Evolutionary conservation across 2,113 vertebrate species (phyloP).

Genomic region (Scalopus aquaticus): DNA sequence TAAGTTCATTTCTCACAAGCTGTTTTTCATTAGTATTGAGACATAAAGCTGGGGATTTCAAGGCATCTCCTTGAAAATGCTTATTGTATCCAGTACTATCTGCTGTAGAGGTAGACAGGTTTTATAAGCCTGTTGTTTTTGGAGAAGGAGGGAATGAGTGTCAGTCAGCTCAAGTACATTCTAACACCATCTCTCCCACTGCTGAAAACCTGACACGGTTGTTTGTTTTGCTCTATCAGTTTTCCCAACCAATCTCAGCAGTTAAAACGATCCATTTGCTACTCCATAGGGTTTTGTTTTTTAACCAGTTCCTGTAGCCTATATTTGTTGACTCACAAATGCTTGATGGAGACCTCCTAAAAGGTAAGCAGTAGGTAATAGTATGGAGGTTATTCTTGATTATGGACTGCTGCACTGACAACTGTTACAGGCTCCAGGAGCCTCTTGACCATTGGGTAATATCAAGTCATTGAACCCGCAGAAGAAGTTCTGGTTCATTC

Average conservation of each 20-base stretch:
- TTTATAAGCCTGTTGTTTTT: not conserved
- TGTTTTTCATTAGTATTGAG: not conserved
- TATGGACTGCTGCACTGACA: not conserved
- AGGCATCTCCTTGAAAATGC: not conserved
- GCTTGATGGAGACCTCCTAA: not conserved
- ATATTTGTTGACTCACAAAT: not conserved
- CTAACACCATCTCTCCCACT: not conserved
- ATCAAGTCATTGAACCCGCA: not conserved
- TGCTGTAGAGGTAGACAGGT: not conserved
- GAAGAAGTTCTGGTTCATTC: not conserved
- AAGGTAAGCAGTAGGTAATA: not conserved
- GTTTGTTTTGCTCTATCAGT: not conserved
- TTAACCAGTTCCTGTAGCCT: not conserved
- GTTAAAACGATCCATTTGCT: conserved; percentile 16
- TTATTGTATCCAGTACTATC: not conserved
- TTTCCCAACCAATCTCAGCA: not conserved
- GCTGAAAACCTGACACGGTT: not conserved
- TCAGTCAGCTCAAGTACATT: not conserved
- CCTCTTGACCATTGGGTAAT: not conserved
- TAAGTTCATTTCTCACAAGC: not conserved
- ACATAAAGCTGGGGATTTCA: not conserved
- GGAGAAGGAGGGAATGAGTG: not conserved
- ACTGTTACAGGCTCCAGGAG: not conserved
- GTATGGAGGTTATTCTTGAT: not conserved
- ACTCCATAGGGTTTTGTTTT: not conserved